Percentiles rank a stretch among this genome's conserved stretches.
phyloP scores from a whole-genome alignment of 2,888 invertebrate genomes.

The Leistus spinibarbis region DNA sequence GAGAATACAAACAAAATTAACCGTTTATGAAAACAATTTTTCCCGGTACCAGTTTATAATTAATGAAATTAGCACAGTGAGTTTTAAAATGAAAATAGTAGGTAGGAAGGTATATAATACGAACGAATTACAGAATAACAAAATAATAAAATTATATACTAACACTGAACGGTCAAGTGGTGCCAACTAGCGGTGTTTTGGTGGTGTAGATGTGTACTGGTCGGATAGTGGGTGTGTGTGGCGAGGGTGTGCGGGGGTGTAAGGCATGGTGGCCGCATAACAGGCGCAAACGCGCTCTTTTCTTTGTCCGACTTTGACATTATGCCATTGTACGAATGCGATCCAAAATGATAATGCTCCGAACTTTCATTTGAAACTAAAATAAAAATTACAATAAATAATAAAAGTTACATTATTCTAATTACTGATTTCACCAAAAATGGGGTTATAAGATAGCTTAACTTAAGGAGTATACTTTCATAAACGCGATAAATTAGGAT shows the following conservation, averaged over 20 bases:
- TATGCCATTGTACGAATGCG: slow-evolving; percentile 42
- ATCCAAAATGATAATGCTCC: slow-evolving; percentile 54
- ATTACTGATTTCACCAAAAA: neutral
- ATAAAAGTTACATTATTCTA: neutral
- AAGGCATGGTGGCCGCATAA: slow-evolving; percentile 56
- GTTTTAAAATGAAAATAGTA: neutral
- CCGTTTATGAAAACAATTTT: slow-evolving; percentile 52
- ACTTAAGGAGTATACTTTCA: no score
- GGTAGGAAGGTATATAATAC: slow-evolving; percentile 40
- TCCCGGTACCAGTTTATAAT: slow-evolving; percentile 15
- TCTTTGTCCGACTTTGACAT: slow-evolving; percentile 52
- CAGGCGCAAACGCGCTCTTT: slow-evolving; percentile 65
- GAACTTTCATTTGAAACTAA: slow-evolving; percentile 53
- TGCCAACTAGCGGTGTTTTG: slow-evolving; percentile 64
- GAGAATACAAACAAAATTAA: slow-evolving; percentile 22
- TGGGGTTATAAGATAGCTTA: no score
- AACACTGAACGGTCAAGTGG: slow-evolving; percentile 70
- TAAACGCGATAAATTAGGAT: no score
- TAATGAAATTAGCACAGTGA: slow-evolving; percentile 19
- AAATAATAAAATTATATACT: slow-evolving; percentile 59
- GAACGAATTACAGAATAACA: slow-evolving; percentile 48
- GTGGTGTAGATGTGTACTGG: slow-evolving; percentile 55
- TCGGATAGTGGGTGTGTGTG: neutral
- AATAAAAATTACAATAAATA: slow-evolving; percentile 46
- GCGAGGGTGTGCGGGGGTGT: slow-evolving; percentile 55